phyloP scores from a whole-genome alignment of 1,140 invertebrate species.

The Protaetia brevitarsis region DNA sequence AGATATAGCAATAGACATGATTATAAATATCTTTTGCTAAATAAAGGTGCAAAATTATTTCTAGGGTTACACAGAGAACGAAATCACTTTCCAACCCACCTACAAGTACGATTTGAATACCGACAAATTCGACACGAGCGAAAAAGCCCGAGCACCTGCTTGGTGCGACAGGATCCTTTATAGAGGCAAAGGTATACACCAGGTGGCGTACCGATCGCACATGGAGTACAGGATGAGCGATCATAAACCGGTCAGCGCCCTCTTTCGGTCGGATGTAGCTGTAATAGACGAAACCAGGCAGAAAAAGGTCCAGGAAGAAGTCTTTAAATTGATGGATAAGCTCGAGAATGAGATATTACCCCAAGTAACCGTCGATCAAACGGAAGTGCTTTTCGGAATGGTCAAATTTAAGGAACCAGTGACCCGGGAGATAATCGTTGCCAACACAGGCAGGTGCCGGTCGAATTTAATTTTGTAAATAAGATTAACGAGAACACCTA shows the following conservation, averaged over 20 bases:
- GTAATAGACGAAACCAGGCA: conserved; percentile 83
- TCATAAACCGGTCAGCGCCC: conserved; percentile 93
- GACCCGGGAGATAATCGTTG: conserved; percentile 78
- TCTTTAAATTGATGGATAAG: conserved; percentile 93
- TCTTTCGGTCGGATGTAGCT: conserved; percentile 80
- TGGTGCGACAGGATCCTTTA: conserved; percentile 98
- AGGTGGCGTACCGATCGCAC: conserved; percentile 82
- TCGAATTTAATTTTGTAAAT: conserved; percentile 90
- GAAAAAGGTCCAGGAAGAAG: conserved; percentile 89
- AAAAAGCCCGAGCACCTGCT: conserved; percentile 91
- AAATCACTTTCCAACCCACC: conserved; percentile 88
- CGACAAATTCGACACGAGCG: conserved; percentile 96
- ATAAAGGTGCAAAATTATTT: conserved; percentile 4
- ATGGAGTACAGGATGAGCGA: conserved; percentile 86
- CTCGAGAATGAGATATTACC: conserved; percentile 96
- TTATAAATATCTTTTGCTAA: neutral
- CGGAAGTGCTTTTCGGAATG: conserved; percentile 84
- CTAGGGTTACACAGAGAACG: conserved; percentile 81
- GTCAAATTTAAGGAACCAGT: conserved; percentile 82
- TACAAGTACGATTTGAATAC: conserved; percentile 98
- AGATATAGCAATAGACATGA: too few species aligned
- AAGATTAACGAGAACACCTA: conserved; percentile 82
- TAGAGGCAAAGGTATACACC: conserved; percentile 76
- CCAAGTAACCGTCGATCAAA: conserved; percentile 89
- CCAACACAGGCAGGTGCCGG: conserved; percentile 83